phyloP scores from a whole-genome alignment of 2,113 vertebrate genomes.

The Callipepla squamata region DNA sequence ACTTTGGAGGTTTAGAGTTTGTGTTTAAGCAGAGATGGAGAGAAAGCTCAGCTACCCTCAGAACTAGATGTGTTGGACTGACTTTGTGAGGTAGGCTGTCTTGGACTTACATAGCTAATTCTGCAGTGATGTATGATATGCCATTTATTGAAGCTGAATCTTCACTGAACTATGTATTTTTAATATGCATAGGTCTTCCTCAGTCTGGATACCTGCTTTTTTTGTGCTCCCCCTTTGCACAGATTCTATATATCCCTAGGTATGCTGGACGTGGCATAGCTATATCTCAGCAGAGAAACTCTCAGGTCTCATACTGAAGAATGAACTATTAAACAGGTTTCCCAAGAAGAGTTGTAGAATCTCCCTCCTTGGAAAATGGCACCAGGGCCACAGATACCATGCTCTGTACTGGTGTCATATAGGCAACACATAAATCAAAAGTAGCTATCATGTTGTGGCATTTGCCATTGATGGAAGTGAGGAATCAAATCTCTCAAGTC shows the following conservation, averaged over 20 bases:
- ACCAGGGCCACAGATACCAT: not conserved
- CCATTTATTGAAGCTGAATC: not conserved
- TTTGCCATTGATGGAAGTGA: not conserved
- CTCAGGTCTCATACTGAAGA: not conserved
- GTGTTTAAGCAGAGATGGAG: not conserved
- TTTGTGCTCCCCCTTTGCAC: not conserved
- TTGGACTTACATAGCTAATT: not conserved
- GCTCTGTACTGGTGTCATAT: rapidly evolving
- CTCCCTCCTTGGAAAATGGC: not conserved
- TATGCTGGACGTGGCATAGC: not conserved
- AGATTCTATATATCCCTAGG: not conserved
- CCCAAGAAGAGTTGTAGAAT: not conserved
- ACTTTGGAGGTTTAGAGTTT: not conserved
- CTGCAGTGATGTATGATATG: not conserved
- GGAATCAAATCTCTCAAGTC: not conserved
- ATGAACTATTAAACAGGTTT: not conserved
- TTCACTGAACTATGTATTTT: not conserved
- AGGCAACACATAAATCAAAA: not conserved
- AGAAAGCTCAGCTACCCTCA: not conserved
- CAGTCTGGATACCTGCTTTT: not conserved
- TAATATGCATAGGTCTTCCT: rapidly evolving
- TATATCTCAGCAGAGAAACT: not conserved
- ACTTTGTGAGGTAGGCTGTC: not conserved
- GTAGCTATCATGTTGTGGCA: not conserved
- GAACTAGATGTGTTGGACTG: not conserved